Conservation (phyloP, 2,888 invertebrate species). For the Microctonus brassicae region DNA sequence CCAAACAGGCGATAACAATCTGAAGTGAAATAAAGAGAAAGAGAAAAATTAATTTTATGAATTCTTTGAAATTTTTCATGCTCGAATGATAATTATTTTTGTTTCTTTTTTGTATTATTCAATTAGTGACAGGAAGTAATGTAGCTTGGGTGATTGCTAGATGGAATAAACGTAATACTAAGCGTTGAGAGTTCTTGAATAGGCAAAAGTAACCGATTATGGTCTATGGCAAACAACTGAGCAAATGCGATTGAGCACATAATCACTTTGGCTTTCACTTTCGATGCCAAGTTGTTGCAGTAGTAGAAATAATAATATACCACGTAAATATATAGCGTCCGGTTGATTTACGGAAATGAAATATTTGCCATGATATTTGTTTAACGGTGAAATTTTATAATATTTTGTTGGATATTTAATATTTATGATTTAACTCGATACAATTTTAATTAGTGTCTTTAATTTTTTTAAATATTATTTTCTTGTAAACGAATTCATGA, state of each 20-base stretch:
- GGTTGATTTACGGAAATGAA: slow-evolving; percentile 41
- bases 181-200: background rate
- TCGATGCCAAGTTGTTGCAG: slow-evolving; percentile 47
- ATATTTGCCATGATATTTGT: background rate
- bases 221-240: slow-evolving; percentile 19
- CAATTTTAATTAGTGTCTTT: background rate
- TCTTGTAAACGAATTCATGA: background rate
- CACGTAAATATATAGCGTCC: slow-evolving; percentile 21
- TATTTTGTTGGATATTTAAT: too few species aligned
- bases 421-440: too few species aligned
- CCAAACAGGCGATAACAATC: slow-evolving; percentile 69
- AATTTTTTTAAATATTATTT: background rate
- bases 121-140: slow-evolving; percentile 27
- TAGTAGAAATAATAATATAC: background rate
- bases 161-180: slow-evolving; percentile 15
- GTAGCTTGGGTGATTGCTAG: slow-evolving; percentile 1
- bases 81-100: slow-evolving; percentile 25
- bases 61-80: too few species aligned
- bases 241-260: slow-evolving; percentile 8
- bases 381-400: background rate
- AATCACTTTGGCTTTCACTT: slow-evolving; percentile 58
- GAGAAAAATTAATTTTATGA: slow-evolving; percentile 15
- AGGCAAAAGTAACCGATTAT: slow-evolving; percentile 41
- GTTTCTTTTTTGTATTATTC: slow-evolving; percentile 38
- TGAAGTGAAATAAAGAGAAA: slow-evolving; percentile 43